Base-by-base conservation (phyloP, 2,888 invertebrate genomes). In the Pseudoips prasinana region DNA sequence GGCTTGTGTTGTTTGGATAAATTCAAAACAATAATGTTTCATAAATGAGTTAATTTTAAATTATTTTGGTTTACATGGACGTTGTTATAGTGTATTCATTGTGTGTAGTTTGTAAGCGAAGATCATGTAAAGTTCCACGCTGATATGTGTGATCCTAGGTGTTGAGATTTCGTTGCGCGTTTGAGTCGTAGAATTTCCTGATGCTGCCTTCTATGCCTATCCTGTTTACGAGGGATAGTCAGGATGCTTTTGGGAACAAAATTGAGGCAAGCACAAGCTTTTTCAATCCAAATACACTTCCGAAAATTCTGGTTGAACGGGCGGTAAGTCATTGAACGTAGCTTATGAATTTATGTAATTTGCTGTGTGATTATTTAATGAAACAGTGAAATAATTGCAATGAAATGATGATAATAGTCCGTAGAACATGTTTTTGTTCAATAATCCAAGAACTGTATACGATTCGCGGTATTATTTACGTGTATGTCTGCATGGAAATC, bases 141-240 rank as follows among this genome's bases (percentile, higher is more conserved):
- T n/a, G n/a, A n/a, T n/a, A n/a, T n/a, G 46, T 42, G 42, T 44
- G 46, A 48, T 46, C 47, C 41, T 53, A 57, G 58, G 53, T 64
- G 61, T 57, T 53, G 54, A 53, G 63, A 67, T 71, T 66, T 62
- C 59, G 59, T 63, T 54, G 59, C 54, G 60, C 62, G 61, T 58
- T 53, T 53, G 55, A 51, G 56, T 51, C 51, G 38, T 47, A 64
- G 46, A 68, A 65, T 64, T 61, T 66, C 72, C 74, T 79, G 65
- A 89, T 89, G 89, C 73, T 89, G 74, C 89, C 89, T 71, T 89
- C 89, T 62, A 89, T 89, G 89, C 89, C 89, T 37, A 64, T 87
- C 45, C 62, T 89, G 59, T 86, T 85, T 51, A 67, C 80, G 19
- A 79, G 82, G 50, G 89, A 89, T 33, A 89, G 88, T 58, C 86